Evolutionary conservation across 2,113 vertebrate genomes (phyloP), one percentile per base, ranked within the genome.

Genomic region (Zosterops lateralis): DNA sequence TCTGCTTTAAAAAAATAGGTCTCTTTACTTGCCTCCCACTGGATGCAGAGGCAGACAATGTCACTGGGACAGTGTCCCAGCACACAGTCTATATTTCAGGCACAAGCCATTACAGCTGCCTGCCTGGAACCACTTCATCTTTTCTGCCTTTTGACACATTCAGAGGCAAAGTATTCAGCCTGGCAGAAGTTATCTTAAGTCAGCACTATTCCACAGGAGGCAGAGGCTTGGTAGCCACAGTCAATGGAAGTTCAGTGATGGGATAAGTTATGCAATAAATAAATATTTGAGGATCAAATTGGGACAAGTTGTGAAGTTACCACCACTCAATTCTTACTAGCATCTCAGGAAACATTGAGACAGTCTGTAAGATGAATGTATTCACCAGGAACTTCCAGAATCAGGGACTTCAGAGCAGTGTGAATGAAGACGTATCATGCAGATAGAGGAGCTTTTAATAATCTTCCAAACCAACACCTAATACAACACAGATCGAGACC

Each of bases 311-410:
- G 38, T 26, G 58, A 85, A 14, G 22, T n/a, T 29, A 72, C 9
- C 24, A 53, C 34, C 34, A 64, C 10, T 53, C 38, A 85, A 25
- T 4, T 84, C 44, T 18, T 29, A 40, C 21, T 25, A 31, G 16
- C 17, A 73, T 62, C n/a, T 78, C 40, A 73, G 15, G 24, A 79
- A 93, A 64, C 10, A n/a, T 2, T 53, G 53, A 54, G 26, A n/a
- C 6, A 28, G 26, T 25, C 36, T 45, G 1, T 3, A 38, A 48
- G 31, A 53, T 8, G 21, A 8, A 42, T 2, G 1, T 8, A 38
- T 13, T 81, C 42, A 62, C 12, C 20, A 67, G 10, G 34, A 75
- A 21, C 44, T 57, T 54, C 22, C 36, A 60, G 32, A 53, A 81
- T 31, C 24, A 67, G 40, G 25, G n/a, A 58, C 18, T 50, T 38